Conservation (phyloP, 2,797 vertebrate genomes). For the Rhinophrynus dorsalis region DNA sequence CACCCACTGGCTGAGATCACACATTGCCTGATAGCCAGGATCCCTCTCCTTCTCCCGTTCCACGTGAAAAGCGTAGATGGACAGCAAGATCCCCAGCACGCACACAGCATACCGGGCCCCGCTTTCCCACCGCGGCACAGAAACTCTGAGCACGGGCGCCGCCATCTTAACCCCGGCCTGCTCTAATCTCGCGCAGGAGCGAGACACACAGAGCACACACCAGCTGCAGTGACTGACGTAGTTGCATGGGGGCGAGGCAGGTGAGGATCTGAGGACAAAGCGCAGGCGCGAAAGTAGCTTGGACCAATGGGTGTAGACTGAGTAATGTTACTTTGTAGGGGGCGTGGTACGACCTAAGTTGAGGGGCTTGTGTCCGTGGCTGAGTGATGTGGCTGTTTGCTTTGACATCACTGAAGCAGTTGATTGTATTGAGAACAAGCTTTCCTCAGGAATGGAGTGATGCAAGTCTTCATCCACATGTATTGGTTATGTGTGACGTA, state of each 20-base stretch:
- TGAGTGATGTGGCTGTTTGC: too few relatives aligned
- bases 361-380: too few relatives aligned
- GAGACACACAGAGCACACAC: constrained; percentile 69
- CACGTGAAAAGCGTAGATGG: constrained; percentile 91
- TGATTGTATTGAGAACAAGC: too few relatives aligned
- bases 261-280: too few relatives aligned
- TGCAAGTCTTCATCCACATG: too few relatives aligned
- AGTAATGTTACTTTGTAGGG: not conserved
- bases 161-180: constrained; percentile 88
- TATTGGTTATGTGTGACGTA: too few relatives aligned
- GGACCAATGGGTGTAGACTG: not conserved
- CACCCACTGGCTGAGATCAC: constrained; percentile 89
- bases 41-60: constrained; percentile 87
- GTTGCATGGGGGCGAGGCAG: constrained; percentile 9
- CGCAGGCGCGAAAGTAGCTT: not conserved
- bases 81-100: constrained; percentile 84
- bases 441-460: too few relatives aligned
- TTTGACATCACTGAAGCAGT: too few relatives aligned
- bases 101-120: constrained; percentile 90
- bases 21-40: constrained; percentile 80
- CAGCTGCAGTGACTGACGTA: constrained; percentile 25
- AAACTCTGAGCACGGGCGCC: constrained; percentile 98
- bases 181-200: constrained; percentile 47
- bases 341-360: too few relatives aligned
- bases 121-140: constrained; percentile 96